phyloP scores from a whole-genome alignment of 2,888 invertebrate species.

The Mesoligia furuncula region DNA sequence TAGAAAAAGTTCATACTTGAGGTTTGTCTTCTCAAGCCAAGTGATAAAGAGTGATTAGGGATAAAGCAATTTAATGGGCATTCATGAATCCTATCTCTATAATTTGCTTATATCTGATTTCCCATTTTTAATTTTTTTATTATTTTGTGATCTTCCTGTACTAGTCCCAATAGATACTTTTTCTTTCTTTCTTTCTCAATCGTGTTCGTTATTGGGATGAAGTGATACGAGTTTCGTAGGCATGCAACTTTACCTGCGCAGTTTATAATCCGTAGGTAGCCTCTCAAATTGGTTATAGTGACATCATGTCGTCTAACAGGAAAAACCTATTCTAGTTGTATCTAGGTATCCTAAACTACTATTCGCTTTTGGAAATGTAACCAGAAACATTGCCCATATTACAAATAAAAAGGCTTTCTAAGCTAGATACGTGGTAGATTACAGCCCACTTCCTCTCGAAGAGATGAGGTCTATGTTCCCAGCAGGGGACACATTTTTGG shows the following conservation, averaged over 20 bases:
- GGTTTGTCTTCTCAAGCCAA: not conserved
- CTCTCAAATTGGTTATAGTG: slow-evolving; percentile 6
- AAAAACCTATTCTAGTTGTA: not conserved
- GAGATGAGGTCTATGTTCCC: no score
- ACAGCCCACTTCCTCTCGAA: no score
- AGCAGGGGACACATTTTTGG: no score
- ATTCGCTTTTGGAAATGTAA: not conserved
- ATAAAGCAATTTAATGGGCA: not conserved
- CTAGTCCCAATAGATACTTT: not conserved
- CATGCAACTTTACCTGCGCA: not conserved
- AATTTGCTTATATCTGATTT: not conserved
- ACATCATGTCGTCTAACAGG: slow-evolving; percentile 25
- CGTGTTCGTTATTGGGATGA: not conserved
- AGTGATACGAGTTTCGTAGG: not conserved
- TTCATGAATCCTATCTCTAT: not conserved
- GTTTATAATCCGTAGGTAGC: not conserved
- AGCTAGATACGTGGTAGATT: not conserved
- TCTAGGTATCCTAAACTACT: not conserved
- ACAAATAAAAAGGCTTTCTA: not conserved
- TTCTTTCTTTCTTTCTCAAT: not conserved
- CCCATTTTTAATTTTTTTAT: not conserved
- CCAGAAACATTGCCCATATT: not conserved
- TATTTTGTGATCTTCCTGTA: not conserved
- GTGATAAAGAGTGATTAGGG: not conserved
- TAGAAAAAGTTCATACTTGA: not conserved